phyloP scores from a whole-genome alignment of 2,797 vertebrate species.

The Clarias fuscus region DNA sequence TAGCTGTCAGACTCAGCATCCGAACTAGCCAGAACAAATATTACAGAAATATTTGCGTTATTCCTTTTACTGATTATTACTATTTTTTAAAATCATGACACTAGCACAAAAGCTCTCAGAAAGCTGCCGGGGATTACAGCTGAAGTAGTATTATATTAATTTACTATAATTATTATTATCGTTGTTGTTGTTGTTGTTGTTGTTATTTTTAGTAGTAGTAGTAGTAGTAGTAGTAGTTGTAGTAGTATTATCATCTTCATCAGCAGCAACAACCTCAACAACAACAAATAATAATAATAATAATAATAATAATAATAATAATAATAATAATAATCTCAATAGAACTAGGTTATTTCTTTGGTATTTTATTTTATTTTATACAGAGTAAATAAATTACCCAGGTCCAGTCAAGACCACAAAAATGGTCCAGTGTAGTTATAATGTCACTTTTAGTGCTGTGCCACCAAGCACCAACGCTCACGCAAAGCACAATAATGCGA shows the following conservation, averaged over 20 bases:
- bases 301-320: not conserved
- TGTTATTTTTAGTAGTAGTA: not conserved
- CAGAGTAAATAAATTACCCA: not conserved
- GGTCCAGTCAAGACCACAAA: not conserved
- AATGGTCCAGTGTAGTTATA: not conserved
- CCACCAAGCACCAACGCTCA: not conserved
- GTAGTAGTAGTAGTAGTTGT: not conserved
- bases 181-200: not conserved
- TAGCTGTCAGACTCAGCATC: not conserved
- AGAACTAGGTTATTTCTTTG: not conserved
- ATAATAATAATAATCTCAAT: not conserved
- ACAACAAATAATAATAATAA: not conserved
- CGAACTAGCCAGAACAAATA: not conserved
- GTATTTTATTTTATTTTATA: not conserved
- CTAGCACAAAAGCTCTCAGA: not conserved
- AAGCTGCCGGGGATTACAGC: not conserved
- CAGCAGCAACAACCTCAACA: not conserved
- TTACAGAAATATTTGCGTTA: not conserved
- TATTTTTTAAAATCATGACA: not conserved
- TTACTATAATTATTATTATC: not conserved
- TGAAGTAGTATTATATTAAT: not conserved
- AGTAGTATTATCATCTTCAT: not conserved
- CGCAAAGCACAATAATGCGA: not conserved
- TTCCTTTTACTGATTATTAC: not conserved
- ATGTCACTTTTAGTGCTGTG: not conserved